phyloP scores from a whole-genome alignment of 1,140 invertebrate genomes.

The Phthorimaea operculella region DNA sequence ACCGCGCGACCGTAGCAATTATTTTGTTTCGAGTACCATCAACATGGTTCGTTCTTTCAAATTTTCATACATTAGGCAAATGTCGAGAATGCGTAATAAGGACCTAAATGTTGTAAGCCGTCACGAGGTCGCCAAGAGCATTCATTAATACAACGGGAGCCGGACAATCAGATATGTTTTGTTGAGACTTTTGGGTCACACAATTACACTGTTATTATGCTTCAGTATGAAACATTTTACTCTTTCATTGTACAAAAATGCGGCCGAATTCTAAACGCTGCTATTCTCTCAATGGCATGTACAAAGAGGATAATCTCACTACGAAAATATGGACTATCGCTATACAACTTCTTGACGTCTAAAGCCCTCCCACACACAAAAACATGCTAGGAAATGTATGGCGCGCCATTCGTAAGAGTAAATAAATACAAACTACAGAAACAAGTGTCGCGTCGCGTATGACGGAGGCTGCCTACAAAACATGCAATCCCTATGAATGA shows the following conservation, averaged over 20 bases:
- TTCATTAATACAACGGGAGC: conserved; percentile 41
- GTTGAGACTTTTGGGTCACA: conserved; percentile 21
- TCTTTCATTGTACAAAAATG: background rate
- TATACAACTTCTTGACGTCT: conserved; percentile 24
- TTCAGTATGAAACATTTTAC: background rate
- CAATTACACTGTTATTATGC: background rate
- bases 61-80: conserved; percentile 68
- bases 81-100: conserved; percentile 66
- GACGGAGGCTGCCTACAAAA: conserved; percentile 40
- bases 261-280: background rate
- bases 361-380: conserved; percentile 14
- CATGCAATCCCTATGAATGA: conserved; percentile 49
- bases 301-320: conserved; percentile 4
- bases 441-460: conserved; percentile 37
- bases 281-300: background rate
- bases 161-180: conserved; percentile 43
- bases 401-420: conserved; percentile 28
- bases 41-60: conserved; percentile 65
- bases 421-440: conserved; percentile 42
- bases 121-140: conserved; percentile 40
- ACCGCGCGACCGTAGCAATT: conserved; percentile 63
- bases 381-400: conserved; percentile 22
- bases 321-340: background rate
- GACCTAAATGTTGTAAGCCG: conserved; percentile 58
- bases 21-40: conserved; percentile 67